phyloP scores from a whole-genome alignment of 2,888 invertebrate genomes.

The Ochropacha duplaris region DNA sequence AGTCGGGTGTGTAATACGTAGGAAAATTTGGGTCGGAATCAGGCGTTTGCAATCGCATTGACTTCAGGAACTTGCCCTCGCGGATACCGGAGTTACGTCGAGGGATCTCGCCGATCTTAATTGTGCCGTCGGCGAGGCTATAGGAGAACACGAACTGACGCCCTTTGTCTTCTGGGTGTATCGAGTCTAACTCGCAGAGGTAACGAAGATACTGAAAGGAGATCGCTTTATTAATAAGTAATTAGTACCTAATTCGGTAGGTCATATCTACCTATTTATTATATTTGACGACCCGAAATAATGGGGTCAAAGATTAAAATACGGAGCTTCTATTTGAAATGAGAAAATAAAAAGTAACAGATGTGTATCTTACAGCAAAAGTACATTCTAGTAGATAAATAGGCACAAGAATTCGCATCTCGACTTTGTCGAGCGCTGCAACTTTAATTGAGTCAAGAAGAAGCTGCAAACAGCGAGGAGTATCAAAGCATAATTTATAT shows the following conservation, averaged over 20 bases:
- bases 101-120: slow-evolving; percentile 88
- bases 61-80: slow-evolving; percentile 89
- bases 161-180: slow-evolving; percentile 89
- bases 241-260: background rate
- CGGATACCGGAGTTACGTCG: slow-evolving; percentile 88
- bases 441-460: slow-evolving; percentile 59
- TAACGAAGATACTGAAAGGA: slow-evolving; percentile 85
- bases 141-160: slow-evolving; percentile 90
- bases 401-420: slow-evolving; percentile 18
- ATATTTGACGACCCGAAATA: background rate
- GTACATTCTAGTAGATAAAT: slow-evolving; percentile 15
- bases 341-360: background rate
- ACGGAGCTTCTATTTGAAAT: background rate
- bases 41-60: slow-evolving; percentile 86
- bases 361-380: no score
- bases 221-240: background rate
- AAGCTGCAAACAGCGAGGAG: slow-evolving; percentile 36
- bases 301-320: background rate
- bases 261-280: no score
- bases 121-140: slow-evolving; percentile 88
- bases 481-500: slow-evolving; percentile 44
- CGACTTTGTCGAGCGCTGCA: slow-evolving; percentile 37
- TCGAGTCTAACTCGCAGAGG: slow-evolving; percentile 89
- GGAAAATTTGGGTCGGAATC: slow-evolving; percentile 87
- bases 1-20: slow-evolving; percentile 89